Base-by-base conservation (phyloP, 2,888 invertebrate species). In the Eulithis prunata region DNA sequence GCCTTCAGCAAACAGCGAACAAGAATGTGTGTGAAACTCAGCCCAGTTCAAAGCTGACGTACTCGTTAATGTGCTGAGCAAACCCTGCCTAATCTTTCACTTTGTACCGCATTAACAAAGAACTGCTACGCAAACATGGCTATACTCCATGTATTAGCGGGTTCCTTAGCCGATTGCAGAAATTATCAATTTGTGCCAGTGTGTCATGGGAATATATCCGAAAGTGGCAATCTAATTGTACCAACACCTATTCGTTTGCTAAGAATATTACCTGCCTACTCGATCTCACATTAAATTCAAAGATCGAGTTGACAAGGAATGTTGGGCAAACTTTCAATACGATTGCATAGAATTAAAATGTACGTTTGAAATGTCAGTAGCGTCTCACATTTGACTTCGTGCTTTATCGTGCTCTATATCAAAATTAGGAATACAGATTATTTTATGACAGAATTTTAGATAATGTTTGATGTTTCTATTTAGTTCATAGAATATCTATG, bases 71-170 rank as follows among this genome's bases (percentile, higher is more conserved):
- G 71, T 74, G 72, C 72, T 79, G 77, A 73, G 86, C 81, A 89
- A 88, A 90, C 88, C 75, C 75, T 76, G 83, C 83, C 88, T 91
- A 90, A 90, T 91, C 86, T 87, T 89, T 89, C 88, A 89, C 88
- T 91, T 90, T 91, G 86, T 88, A 77, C 82, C 82, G 84, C 86
- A 90, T 91, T 90, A 89, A 88, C 89, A 79, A 84, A 85, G 82
- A 86, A 85, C 85, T 84, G 80, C 78, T 82, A 79, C 72, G 75
- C 79, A 88, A 88, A 90, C 78, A 88, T 72, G 71, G 70, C 80
- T 78, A 82, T 86, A 79, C 76, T 80, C 75, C 74, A 75, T 65
- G 70, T 79, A 82, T 87, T 87, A 86, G 83, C 85, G 74, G 72
- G 78, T 80, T 78, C 74, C 78, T 80, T 82, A 78, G 73, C 76